Evolutionary conservation across 2,113 vertebrate species (phyloP), one percentile per base, ranked within the genome.

Genomic region (Okapia johnstoni): DNA sequence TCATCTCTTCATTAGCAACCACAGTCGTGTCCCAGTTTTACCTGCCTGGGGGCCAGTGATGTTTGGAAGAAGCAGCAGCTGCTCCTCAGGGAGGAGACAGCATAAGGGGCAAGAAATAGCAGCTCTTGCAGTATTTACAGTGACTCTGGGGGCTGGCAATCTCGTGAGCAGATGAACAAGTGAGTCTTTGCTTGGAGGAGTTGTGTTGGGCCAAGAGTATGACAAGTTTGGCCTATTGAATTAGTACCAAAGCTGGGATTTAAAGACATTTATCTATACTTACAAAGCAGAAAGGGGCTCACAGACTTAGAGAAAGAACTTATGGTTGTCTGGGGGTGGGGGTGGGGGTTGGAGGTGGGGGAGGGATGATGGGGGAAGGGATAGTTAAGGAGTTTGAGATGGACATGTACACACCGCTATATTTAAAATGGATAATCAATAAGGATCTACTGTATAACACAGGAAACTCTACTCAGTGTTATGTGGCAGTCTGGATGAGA

Each of bases 1-100:
- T 92, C 86, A 54, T 88, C 50, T 96, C 93, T 93, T 93, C 90
- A 87, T 85, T 97, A 86, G 83, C 15, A 25, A 50, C 36, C 19
- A 40, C 94, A 93, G 50, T 50, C 19, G 6, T 36, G 40, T 93
- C 80, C 95, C 60, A 50, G 15, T 83, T 60, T 95, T 70, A 88
- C 73, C 87, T 91, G 87, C 50, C 92, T 84, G 19, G 76, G 76
- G 88, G 84, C 61, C 33, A 25, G 33, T 2, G 70, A 54, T 50
- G 48, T 91, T 50, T n/a, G n/a, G 55, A 85, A 96, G 80, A 4
- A 60, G 16, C 16, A 57, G 76, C 54, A 83, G 80, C 79, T 88
- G 63, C 30, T 70, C 26, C 79, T 70, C 28, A 10, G 7, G 61
- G 48, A 80, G 87, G 63, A 43, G 33, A 12, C 2, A 50, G 54